Conservation (phyloP, 2,888 invertebrate genomes). For the Notodonta dromedarius region DNA sequence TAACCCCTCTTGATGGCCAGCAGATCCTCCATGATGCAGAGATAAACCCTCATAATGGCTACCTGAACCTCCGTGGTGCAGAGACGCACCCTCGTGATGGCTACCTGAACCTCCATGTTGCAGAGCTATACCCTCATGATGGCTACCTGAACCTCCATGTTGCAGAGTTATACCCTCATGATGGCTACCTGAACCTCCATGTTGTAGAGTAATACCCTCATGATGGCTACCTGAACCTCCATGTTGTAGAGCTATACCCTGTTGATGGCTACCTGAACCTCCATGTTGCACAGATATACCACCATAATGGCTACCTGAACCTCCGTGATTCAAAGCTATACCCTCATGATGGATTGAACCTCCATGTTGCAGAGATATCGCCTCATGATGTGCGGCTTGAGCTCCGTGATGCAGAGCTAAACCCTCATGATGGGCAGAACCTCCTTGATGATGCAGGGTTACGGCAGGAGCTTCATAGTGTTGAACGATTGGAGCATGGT, state of each 20-base stretch:
- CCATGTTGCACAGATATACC: neutral
- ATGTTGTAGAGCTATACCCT: too few relatives aligned
- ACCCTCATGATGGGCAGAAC: neutral
- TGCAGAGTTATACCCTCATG: too few relatives aligned
- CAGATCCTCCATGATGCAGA: neutral
- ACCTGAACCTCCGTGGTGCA: too few relatives aligned
- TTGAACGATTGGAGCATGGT: slow-evolving; percentile 21
- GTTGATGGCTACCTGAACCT: too few relatives aligned
- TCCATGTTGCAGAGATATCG: slow-evolving; percentile 4
- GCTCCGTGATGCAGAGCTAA: slow-evolving; percentile 10
- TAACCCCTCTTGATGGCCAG: neutral
- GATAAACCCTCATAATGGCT: neutral
- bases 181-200: too few relatives aligned
- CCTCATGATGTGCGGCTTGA: slow-evolving; percentile 9
- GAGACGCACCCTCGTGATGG: too few relatives aligned
- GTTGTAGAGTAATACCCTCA: too few relatives aligned
- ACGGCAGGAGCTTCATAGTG: slow-evolving; percentile 1
- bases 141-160: too few relatives aligned
- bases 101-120: too few relatives aligned
- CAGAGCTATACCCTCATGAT: too few relatives aligned
- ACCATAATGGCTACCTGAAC: neutral
- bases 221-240: too few relatives aligned
- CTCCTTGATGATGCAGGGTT: neutral
- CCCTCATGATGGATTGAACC: neutral
- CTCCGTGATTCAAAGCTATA: neutral